Conservation (phyloP, 2,797 vertebrate genomes). For the Thunnus albacares region DNA sequence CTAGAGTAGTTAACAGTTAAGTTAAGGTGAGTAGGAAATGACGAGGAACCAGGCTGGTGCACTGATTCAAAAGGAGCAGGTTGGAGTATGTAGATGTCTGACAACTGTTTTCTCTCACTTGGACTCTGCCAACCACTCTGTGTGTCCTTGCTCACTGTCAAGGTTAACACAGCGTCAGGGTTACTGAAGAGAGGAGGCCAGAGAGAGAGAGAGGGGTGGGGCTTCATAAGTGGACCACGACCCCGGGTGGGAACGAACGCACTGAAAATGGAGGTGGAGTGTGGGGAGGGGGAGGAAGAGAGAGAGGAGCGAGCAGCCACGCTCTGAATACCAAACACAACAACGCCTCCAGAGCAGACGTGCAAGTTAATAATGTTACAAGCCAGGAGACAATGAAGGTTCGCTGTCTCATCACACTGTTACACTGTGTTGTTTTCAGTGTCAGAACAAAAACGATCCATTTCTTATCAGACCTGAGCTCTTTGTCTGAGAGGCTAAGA, state of each 20-base stretch:
- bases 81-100: conserved; percentile 3
- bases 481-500: neutral
- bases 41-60: neutral
- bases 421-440: conserved; percentile 14
- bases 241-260: conserved; percentile 31
- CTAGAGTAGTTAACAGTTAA: conserved; percentile 1
- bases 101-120: conserved; percentile 68
- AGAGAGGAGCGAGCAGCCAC: conserved; percentile 12
- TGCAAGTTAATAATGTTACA: conserved; percentile 4
- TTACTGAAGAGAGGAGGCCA: conserved; percentile 57
- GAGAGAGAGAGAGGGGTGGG: conserved; percentile 33
- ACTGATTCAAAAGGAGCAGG: conserved; percentile 10
- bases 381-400: neutral
- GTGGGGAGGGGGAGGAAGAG: neutral
- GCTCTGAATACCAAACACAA: conserved; percentile 72
- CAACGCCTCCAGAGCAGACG: conserved; percentile 36
- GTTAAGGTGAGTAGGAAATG: conserved; percentile 8
- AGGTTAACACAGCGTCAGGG: conserved; percentile 79
- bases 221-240: conserved; percentile 66
- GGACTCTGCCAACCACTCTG: conserved; percentile 52
- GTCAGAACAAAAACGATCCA: neutral
- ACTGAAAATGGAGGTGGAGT: conserved; percentile 31
- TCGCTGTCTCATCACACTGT: conserved; percentile 16
- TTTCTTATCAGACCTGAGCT: conserved; percentile 10
- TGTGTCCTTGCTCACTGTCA: conserved; percentile 78